phyloP scores from a whole-genome alignment of 2,888 invertebrate species.

The Uloborus plumipes region DNA sequence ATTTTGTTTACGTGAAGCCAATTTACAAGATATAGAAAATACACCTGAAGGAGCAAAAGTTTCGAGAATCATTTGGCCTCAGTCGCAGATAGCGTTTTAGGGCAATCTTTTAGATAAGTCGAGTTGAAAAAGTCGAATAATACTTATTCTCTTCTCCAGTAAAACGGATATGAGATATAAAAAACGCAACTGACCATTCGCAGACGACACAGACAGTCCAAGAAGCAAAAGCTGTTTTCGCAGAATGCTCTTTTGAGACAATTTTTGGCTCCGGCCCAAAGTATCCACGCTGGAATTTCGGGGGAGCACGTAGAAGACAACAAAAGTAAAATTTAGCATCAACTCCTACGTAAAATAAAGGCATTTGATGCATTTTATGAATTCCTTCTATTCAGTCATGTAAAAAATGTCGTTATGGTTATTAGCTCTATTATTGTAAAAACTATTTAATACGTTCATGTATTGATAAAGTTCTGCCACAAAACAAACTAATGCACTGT shows the following conservation, averaged over 20 bases:
- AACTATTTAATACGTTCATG: too few relatives aligned
- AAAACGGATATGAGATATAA: conserved; percentile 19
- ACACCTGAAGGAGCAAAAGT: not conserved
- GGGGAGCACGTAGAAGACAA: conserved; percentile 3
- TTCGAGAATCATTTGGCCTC: conserved; percentile 32
- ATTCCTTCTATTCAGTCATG: too few relatives aligned
- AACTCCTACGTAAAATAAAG: too few relatives aligned
- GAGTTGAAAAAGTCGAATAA: conserved; percentile 8
- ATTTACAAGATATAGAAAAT: conserved; percentile 11
- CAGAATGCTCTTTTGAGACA: conserved; percentile 45
- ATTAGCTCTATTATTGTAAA: too few relatives aligned
- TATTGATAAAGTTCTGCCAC: too few relatives aligned
- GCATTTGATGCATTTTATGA: too few relatives aligned
- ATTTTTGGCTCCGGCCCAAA: conserved; percentile 50
- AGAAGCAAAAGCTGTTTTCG: conserved; percentile 35
- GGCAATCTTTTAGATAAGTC: conserved; percentile 27
- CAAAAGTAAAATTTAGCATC: too few relatives aligned
- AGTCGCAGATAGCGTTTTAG: conserved; percentile 35
- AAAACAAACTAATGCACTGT: too few relatives aligned
- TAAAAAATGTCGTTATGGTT: too few relatives aligned
- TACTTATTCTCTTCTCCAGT: conserved; percentile 46
- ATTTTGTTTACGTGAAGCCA: too few relatives aligned
- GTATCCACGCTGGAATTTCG: conserved; percentile 28
- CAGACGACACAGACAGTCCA: conserved; percentile 24
- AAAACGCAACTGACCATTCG: conserved; percentile 41